phyloP scores from a whole-genome alignment of 1,140 invertebrate species.

The Macrocentrus cingulum region DNA sequence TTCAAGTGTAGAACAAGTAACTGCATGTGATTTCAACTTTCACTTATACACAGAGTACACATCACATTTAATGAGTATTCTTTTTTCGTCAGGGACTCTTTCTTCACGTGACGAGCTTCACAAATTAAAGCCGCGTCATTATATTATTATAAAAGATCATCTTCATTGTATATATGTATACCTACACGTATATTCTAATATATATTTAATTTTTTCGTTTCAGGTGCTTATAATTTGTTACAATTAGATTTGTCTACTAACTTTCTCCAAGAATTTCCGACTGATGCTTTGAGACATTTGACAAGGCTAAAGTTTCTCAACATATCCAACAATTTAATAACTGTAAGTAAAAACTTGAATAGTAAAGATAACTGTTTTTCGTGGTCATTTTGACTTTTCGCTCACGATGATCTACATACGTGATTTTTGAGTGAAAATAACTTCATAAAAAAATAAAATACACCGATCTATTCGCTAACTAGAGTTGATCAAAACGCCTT shows the following conservation, averaged over 20 bases:
- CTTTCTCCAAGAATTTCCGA: conserved; percentile 79
- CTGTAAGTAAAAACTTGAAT: no score
- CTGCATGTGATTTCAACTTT: conserved; percentile 1
- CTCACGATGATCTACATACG: background rate
- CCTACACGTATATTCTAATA: background rate
- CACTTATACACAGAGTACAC: no score
- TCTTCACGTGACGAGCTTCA: conserved; percentile 3
- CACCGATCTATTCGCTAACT: no score
- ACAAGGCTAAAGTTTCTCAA: conserved; percentile 71
- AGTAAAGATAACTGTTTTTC: no score
- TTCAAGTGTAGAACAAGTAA: background rate
- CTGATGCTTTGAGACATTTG: conserved; percentile 71
- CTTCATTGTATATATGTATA: background rate
- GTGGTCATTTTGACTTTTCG: conserved; percentile 12
- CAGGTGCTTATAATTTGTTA: conserved; percentile 71
- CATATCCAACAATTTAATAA: conserved; percentile 81
- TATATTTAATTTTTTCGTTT: conserved; percentile 29
- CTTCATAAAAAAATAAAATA: no score
- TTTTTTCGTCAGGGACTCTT: conserved; percentile 1
- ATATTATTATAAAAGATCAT: conserved; percentile 1
- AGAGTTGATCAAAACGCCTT: no score
- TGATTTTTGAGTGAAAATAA: no score
- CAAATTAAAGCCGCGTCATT: conserved; percentile 4
- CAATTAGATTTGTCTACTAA: conserved; percentile 82
- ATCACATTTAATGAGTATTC: background rate